Percentiles rank a stretch among this genome's conserved stretches.
Conservation (phyloP, 2,888 invertebrate genomes). For the Tinea pellionella region DNA sequence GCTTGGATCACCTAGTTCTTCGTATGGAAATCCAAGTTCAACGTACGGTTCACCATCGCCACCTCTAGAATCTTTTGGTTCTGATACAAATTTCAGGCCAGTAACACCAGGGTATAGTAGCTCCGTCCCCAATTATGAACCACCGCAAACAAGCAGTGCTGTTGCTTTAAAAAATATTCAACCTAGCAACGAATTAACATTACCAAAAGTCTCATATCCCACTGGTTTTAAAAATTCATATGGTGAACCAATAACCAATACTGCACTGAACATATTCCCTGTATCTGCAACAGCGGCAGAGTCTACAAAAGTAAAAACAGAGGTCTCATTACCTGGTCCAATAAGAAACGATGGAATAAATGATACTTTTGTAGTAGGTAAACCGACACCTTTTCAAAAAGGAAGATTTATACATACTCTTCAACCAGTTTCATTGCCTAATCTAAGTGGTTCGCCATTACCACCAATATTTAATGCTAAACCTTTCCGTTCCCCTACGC, state of each 20-base stretch:
- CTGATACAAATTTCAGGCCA: constrained; percentile 26
- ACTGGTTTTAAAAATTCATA: constrained; percentile 55
- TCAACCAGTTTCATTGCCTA: constrained; percentile 73
- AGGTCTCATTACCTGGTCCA: constrained; percentile 37
- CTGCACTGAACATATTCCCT: constrained; percentile 40
- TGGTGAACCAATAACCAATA: constrained; percentile 49
- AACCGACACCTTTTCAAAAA: constrained; percentile 56
- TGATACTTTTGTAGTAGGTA: constrained; percentile 44
- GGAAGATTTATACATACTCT: constrained; percentile 61
- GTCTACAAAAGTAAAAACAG: constrained; percentile 49
- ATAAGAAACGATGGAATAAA: constrained; percentile 30
- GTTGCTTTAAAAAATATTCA: constrained; percentile 32
- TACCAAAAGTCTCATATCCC: constrained; percentile 47
- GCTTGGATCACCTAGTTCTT: constrained; percentile 7
- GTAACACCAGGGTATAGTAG: constrained; percentile 24
- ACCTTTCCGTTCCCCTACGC: constrained; percentile 54
- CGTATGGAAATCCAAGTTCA: constrained; percentile 11
- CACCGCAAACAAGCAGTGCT: constrained; percentile 33
- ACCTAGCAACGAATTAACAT: constrained; percentile 34
- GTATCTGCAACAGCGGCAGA: constrained; percentile 51
- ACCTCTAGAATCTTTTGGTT: neutral
- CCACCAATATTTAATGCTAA: constrained; percentile 74
- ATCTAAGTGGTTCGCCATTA: constrained; percentile 70
- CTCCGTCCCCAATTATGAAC: constrained; percentile 33
- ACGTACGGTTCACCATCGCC: constrained; percentile 17